phyloP scores from a whole-genome alignment of 1,140 invertebrate species.

The Cyclargus thomasi region DNA sequence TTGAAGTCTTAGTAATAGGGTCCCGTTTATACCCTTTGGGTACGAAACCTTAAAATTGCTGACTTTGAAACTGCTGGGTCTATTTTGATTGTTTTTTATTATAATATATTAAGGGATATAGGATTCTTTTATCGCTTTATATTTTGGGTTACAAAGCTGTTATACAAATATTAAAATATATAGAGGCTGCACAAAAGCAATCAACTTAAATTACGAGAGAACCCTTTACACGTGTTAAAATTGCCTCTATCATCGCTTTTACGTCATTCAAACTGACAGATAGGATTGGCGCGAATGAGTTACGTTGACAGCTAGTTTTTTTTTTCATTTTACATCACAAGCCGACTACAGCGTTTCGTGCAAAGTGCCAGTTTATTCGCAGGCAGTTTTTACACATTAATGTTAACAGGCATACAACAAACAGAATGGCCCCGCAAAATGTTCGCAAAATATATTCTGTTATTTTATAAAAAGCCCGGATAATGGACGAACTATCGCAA shows the following conservation, averaged over 20 bases:
- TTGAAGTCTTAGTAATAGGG: no score
- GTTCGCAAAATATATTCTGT: neutral
- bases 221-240: neutral
- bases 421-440: slow-evolving; percentile 2
- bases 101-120: no score
- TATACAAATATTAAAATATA: neutral
- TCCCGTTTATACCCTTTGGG: no score
- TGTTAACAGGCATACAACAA: neutral
- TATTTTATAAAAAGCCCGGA: neutral
- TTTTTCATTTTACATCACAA: slow-evolving; percentile 19
- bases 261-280: slow-evolving; percentile 20
- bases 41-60: no score
- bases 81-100: no score
- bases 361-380: slow-evolving; percentile 14
- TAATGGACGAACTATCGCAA: neutral
- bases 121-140: no score
- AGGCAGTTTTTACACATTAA: slow-evolving; percentile 14
- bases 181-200: no score
- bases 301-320: slow-evolving; percentile 17
- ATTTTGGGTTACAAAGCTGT: no score
- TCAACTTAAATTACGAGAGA: neutral
- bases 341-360: slow-evolving; percentile 16
- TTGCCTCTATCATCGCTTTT: neutral
- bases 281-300: slow-evolving; percentile 19
- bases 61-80: no score